Evolutionary conservation across 2,888 invertebrate genomes (phyloP).

Genomic region (Trachelus troglodyta): DNA sequence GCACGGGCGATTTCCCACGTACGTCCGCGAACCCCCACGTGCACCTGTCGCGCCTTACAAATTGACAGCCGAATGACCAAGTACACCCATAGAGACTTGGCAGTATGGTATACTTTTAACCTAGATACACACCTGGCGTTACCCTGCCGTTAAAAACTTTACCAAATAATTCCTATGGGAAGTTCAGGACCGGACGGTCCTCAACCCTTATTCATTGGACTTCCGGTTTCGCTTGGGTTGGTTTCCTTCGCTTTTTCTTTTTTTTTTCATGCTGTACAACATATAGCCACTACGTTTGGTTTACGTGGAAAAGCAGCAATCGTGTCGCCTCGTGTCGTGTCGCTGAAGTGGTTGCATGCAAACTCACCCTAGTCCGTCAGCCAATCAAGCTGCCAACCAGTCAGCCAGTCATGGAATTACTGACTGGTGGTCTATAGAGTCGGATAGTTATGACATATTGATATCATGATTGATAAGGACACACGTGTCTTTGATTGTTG

Average conservation of each 20-base stretch:
- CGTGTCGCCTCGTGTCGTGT: conserved; percentile 49
- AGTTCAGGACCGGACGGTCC: neutral
- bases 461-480: neutral
- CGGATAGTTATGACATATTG: neutral
- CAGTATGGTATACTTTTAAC: neutral
- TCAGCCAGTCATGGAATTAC: conserved; percentile 46
- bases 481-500: neutral
- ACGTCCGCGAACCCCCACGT: conserved; percentile 36
- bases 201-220: neutral
- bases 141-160: neutral
- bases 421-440: conserved; percentile 47
- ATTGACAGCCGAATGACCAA: neutral
- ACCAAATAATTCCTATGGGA: neutral
- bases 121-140: neutral
- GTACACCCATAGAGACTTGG: neutral
- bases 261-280: neutral
- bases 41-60: neutral
- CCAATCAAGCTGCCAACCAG: neutral
- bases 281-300: neutral
- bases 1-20: conserved; percentile 62
- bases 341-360: conserved; percentile 59
- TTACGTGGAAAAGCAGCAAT: neutral
- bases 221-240: neutral
- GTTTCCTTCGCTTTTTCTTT: neutral
- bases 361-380: neutral